Base-by-base conservation (phyloP, 2,113 vertebrate genomes). In the Anarhynchus alexandrinus region DNA sequence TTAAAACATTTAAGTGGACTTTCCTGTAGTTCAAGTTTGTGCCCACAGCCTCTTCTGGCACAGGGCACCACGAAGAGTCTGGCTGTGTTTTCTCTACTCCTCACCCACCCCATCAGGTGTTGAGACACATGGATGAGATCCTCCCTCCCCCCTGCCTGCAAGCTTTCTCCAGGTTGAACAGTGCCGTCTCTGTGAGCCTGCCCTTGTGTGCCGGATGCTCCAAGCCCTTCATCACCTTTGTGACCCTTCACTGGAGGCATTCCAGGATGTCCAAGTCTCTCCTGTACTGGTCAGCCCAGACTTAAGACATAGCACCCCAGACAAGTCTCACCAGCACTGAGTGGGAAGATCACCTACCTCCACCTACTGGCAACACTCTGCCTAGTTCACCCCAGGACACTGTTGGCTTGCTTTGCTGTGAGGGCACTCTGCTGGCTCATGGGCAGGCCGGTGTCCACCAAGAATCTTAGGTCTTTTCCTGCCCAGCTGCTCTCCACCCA, bases 401-500 rank as follows among this genome's bases (percentile, higher is more conserved):
- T 12, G 12, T 6, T 19, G 22, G 12, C 36, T 40, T n/a, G 13
- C 26, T n/a, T 47, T 51, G n/a, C 23, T 73, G 16, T 11, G 17
- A 57, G 29, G 29, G 20, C 25, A 61, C 15, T 25, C 22, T 13
- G 27, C 38, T 61, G 51, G 18, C n/a, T 64, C 49, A 34, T 6
- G 19, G 43, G 30, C 17, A 71, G 36, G 2, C 20, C 61, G 16
- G 25, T 19, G 14, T 38, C 40, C 34, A n/a, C 3, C 7, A 10
- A 20, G 6, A 93, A 20, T 13, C 22, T 0, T 0, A 11, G 2
- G 11, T 25, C 15, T 25, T 40, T 45, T 15, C 40, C 17, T 51
- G 13, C 29, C n/a, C 62, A 65, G 23, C 26, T 70, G 47, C 34
- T 80, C 36, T 71, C 51, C 32, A 71, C 55, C 8, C 3, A 1